phyloP scores from a whole-genome alignment of 2,888 invertebrate species.

The Sepiola atlantica region DNA sequence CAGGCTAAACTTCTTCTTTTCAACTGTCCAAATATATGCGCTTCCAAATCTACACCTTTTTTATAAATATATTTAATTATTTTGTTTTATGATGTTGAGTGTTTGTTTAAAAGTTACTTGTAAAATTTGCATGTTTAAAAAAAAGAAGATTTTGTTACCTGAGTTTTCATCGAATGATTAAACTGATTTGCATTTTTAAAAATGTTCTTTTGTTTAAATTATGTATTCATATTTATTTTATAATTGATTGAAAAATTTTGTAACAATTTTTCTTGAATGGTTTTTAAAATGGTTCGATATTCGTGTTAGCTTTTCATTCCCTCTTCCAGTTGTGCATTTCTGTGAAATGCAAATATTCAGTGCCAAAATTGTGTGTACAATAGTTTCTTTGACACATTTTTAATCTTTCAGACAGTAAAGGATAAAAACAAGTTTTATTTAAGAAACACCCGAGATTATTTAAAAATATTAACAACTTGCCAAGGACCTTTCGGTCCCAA shows the following conservation, averaged over 20 bases:
- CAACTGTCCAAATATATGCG: not conserved
- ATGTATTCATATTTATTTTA: not conserved
- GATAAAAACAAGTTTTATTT: too few relatives aligned
- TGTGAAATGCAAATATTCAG: not conserved
- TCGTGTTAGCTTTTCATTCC: not conserved
- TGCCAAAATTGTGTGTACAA: not conserved
- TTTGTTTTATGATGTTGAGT: not conserved
- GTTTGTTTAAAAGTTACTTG: not conserved
- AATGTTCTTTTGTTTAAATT: not conserved
- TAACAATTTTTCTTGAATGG: not conserved
- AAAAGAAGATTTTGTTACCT: not conserved
- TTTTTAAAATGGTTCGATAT: not conserved
- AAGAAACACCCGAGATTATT: too few relatives aligned
- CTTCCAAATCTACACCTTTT: not conserved
- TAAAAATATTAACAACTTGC: too few relatives aligned
- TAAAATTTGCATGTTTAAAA: not conserved
- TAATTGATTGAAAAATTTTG: not conserved
- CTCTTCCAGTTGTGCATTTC: not conserved
- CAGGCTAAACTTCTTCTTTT: not conserved
- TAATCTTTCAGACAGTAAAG: too few relatives aligned
- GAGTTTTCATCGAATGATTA: not conserved
- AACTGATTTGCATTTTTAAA: not conserved
- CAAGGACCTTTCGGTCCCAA: too few relatives aligned
- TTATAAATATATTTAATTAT: too few relatives aligned
- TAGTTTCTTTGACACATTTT: not conserved